Percentiles rank a stretch among this genome's conserved stretches.
phyloP scores from a whole-genome alignment of 2,113 vertebrate genomes.

The Camelus bactrianus region DNA sequence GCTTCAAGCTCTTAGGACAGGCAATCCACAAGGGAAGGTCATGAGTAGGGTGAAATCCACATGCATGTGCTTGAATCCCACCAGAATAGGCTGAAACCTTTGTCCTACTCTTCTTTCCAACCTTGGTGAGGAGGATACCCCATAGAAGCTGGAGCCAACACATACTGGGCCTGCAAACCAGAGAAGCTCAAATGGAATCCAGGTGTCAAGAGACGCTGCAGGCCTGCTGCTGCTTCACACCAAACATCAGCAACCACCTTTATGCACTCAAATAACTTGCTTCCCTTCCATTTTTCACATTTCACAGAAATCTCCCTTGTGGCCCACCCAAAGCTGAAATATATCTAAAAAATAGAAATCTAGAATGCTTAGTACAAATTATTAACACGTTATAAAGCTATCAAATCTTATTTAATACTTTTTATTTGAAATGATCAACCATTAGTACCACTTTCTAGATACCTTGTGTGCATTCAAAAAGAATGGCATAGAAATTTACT shows the following conservation, averaged over 20 bases:
- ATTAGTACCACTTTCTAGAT: neutral
- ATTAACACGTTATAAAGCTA: neutral
- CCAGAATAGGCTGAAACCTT: neutral
- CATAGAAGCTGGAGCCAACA: neutral
- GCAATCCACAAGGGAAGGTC: neutral
- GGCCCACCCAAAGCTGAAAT: neutral
- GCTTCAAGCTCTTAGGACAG: neutral
- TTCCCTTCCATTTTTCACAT: neutral
- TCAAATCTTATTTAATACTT: neutral
- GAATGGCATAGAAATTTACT: neutral
- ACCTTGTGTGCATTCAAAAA: neutral
- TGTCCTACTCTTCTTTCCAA: neutral
- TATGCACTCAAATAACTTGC: neutral
- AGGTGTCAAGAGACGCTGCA: neutral
- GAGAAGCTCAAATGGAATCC: neutral
- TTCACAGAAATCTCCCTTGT: neutral
- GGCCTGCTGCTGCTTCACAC: neutral
- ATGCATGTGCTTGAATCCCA: neutral
- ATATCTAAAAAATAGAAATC: neutral
- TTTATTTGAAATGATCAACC: neutral
- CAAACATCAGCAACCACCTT: neutral
- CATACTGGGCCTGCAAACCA: neutral
- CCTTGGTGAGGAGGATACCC: neutral
- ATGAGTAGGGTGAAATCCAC: neutral
- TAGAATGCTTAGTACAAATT: neutral